Base-by-base conservation (phyloP, 1,140 invertebrate species). In the Kradibia gibbosae region DNA sequence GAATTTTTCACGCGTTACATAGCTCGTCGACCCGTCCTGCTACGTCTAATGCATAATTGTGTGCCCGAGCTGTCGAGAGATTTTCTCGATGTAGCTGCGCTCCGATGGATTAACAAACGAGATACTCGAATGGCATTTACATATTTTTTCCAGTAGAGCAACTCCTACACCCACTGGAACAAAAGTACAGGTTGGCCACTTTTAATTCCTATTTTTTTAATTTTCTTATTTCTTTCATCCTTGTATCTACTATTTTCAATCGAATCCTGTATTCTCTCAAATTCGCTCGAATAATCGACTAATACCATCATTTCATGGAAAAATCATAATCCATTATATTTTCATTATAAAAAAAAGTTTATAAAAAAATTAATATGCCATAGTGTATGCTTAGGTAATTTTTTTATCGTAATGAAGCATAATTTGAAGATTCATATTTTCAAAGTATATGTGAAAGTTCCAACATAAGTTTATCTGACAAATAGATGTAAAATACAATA, bases 71-170 rank as follows among this genome's bases (percentile, higher is more conserved):
- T 70, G 65, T 36, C 17, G 65, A 39, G 36, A 36, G 42, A 22
- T 73, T 78, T 72, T 77, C n/a, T 22, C 75, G 75, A 62, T 78
- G 57, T 57, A 67, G 73, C 74, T 65, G 65, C 62, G n/a, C 39
- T 3, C 39, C 34, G 28, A 15, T 25, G 70, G 45, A 82, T 78
- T 82, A 82, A 78, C 75, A 70, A 78, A 39, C 50, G 74, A 42
- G 74, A 77, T 36, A 76, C 31, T 77, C 67, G 65, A 62, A 78
- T 82, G 75, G 50, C 75, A 78, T 82, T 82, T 82, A 78, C 81
- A 78, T 82, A 78, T 82, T 82, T 82, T 78, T 82, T 73, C 75
- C 70, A 42, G 22, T 7, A 65, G 48, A 73, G 57, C 45, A 42
- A 65, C 39, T 55, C n/a, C 53, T 42, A 65, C 39, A 42, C n/a